Evolutionary conservation across 2,113 vertebrate species (phyloP).

Genomic region (Sinocyclocheilus maitianheensis): DNA sequence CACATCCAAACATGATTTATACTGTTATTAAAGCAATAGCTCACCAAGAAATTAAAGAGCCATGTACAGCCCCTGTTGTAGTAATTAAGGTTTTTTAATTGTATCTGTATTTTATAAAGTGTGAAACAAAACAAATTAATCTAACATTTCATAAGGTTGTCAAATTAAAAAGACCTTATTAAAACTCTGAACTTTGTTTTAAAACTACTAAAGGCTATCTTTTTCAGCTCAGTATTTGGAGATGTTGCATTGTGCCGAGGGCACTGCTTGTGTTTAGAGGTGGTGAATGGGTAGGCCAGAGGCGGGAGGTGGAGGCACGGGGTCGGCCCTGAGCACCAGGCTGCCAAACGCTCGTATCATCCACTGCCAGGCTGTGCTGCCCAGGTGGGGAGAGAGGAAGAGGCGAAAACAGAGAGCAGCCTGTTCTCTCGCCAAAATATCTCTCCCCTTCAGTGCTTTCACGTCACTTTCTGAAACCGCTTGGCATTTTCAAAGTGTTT

Average conservation of each 20-base stretch:
- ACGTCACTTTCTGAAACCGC: constrained; percentile 30
- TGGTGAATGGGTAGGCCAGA: neutral
- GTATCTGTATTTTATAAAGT: constrained; percentile 12
- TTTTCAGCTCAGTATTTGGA: neutral
- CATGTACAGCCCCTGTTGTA: neutral
- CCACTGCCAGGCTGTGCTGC: constrained; percentile 71
- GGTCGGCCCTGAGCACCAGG: constrained; percentile 66
- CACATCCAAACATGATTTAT: neutral
- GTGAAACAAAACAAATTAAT: constrained; percentile 1
- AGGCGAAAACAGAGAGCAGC: constrained; percentile 69
- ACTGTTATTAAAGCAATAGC: constrained; percentile 17
- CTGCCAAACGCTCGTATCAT: constrained; percentile 74
- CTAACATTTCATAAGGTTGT: neutral
- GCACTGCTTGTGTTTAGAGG: neutral
- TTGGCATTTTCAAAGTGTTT: constrained; percentile 21
- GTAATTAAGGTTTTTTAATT: neutral
- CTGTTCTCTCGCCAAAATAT: constrained; percentile 73
- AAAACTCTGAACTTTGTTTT: neutral
- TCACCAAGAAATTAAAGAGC: neutral
- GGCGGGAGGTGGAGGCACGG: constrained; percentile 52
- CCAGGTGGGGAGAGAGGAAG: constrained; percentile 74
- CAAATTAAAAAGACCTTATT: constrained; percentile 15
- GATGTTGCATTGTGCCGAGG: neutral
- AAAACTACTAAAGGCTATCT: neutral
- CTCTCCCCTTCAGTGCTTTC: constrained; percentile 44